Evolutionary conservation across 1,140 invertebrate species (phyloP), one percentile per base, ranked within the genome.

Genomic region (Propsilocerus akamusi): DNA sequence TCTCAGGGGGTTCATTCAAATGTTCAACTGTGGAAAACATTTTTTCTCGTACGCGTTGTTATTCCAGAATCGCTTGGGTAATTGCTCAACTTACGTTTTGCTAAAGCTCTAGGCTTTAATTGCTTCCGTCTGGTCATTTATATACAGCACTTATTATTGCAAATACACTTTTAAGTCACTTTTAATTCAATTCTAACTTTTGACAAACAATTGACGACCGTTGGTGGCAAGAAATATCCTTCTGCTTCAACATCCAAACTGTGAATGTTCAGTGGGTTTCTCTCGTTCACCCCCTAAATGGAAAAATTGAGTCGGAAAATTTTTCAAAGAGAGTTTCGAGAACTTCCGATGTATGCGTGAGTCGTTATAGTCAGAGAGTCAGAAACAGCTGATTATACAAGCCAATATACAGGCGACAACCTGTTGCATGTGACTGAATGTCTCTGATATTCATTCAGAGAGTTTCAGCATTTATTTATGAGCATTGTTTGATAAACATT

Each of bases 401-500:
- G 22, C 22, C 14, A n/a, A n/a, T n/a, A n/a, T n/a, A n/a, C n/a
- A n/a, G n/a, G n/a, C n/a, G 17, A 8, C n/a, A 14, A 41, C 17
- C 34, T 41, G 34, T 41, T 41, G 34, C 17, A 41, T 41, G 14
- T 17, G 28, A n/a, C 17, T 20, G 6, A 7, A 14, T 17, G 17
- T 41, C 28, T n/a, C n/a, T n/a, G n/a, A n/a, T n/a, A n/a, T n/a
- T n/a, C n/a, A n/a, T n/a, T n/a, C n/a, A n/a, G n/a, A n/a, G n/a
- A n/a, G n/a, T n/a, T n/a, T n/a, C n/a, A n/a, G n/a, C 28, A 41
- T 41, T 41, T 41, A 41, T 41, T 41, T 41, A 41, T 20, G 34
- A 20, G 14, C 22, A 41, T n/a, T n/a, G n/a, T n/a, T n/a, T n/a
- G n/a, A n/a, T n/a, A n/a, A n/a, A n/a, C n/a, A n/a, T n/a, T n/a